A percentile compares a stretch with the other conserved stretches of the same genome.
Conservation (phyloP, 92 coral and sea anemone species). For the Epizoanthus scotinus region DNA sequence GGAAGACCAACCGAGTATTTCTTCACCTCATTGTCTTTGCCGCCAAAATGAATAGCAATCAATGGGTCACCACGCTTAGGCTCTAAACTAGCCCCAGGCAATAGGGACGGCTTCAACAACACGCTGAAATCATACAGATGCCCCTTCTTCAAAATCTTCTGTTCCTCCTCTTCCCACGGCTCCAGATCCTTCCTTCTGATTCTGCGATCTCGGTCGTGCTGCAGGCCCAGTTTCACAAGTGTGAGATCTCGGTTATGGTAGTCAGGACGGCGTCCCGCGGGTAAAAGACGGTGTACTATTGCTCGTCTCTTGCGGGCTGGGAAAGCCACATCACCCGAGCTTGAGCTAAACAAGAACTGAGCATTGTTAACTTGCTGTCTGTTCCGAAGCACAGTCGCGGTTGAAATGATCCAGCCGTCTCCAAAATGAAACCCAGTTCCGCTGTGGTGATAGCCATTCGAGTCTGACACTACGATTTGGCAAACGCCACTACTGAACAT, state of each 20-base stretch:
- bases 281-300: constrained; percentile 71
- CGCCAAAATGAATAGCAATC: constrained; percentile 67
- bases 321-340: constrained; percentile 49
- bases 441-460: constrained; percentile 46
- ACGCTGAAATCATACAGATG: constrained; percentile 68
- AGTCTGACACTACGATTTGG: constrained; percentile 59
- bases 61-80: constrained; percentile 61
- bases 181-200: constrained; percentile 57
- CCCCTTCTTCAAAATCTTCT: constrained; percentile 57
- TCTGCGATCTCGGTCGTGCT: constrained; percentile 56
- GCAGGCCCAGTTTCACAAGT: constrained; percentile 76
- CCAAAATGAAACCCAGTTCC: constrained; percentile 83
- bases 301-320: constrained; percentile 76
- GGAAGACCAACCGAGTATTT: constrained; percentile 62
- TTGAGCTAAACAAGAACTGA: constrained; percentile 57
- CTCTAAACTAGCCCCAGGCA: constrained; percentile 40
- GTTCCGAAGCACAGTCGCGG: constrained; percentile 76
- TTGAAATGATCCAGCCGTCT: constrained; percentile 80
- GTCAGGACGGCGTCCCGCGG: constrained; percentile 84
- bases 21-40: constrained; percentile 32
- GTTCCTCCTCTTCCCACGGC: constrained; percentile 80
- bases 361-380: constrained; percentile 71
- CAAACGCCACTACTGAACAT: constrained; percentile 78
- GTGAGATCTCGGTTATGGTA: constrained; percentile 85
- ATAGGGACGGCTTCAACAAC: constrained; percentile 36